These are phyloP conservation scores for Anguilla obscura DNA, from an alignment of 2,797 vertebrate genomes.

Conservation along the genomic window DNA sequence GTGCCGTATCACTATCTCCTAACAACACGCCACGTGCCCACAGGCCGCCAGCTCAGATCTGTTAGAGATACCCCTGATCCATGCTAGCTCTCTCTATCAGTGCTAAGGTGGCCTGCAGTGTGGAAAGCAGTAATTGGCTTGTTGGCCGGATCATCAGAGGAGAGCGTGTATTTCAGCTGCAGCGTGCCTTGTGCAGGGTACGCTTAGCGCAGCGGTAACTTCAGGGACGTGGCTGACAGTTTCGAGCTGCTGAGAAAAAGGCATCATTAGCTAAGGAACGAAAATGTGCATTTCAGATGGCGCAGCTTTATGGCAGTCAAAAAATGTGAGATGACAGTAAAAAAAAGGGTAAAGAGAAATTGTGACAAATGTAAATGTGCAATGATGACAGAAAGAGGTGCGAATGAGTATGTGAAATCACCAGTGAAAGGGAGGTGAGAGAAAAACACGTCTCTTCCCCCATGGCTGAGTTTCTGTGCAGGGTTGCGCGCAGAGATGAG, in stretches of 20 bases:
- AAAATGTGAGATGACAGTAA: too few species aligned
- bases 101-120: neutral
- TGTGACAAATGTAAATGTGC: too few species aligned
- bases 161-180: neutral
- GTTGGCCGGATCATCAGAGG: neutral
- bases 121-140: neutral
- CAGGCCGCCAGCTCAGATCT: neutral
- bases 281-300: too few species aligned
- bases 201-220: too few species aligned
- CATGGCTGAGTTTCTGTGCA: neutral
- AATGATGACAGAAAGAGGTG: neutral
- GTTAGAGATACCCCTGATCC: neutral
- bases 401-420: neutral
- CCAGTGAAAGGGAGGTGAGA: neutral
- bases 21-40: neutral
- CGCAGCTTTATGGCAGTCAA: too few species aligned
- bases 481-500: neutral
- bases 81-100: neutral
- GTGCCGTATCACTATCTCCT: neutral
- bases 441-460: neutral
- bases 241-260: too few species aligned
- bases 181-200: neutral
- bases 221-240: too few species aligned
- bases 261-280: too few species aligned
- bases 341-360: too few species aligned